Evolutionary conservation across 2,888 invertebrate species (phyloP), one percentile per base, ranked within the genome.

Genomic region (Nysson spinosus): DNA sequence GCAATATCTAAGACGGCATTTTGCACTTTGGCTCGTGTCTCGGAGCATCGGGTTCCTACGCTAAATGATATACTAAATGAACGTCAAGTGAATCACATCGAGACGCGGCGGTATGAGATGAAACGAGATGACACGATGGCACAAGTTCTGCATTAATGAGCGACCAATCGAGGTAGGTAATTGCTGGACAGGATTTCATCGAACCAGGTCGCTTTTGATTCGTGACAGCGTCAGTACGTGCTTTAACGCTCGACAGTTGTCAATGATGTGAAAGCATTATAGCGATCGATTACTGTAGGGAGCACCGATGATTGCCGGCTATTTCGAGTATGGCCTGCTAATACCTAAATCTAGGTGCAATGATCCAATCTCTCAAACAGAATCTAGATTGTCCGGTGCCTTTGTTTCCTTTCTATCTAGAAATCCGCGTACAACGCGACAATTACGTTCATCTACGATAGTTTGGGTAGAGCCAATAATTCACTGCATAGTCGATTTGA

Each of bases 251-350:
- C 60, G 60, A 65, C 67, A 60, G 44, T 69, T 62, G 62, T 68
- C 62, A 68, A 62, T 57, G 68, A 57, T 57, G 34, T 30, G 69
- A 57, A 50, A 56, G 57, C 62, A 50, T 62, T 57, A 57, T 46
- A 47, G 16, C 68, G 69, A 68, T 69, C 62, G 62, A 69, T 69
- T 54, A 54, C 56, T 42, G 46, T 43, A 32, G 44, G 32, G 22
- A 24, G 17, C 47, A 11, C 7, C 51, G 55, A 66, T 55, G 49
- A 61, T 56, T 46, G 42, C 46, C 37, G 9, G 37, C 40, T 39
- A 28, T 56, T 61, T 49, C 67, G 51, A 39, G 12, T 30, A 43
- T 26, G 26, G 28, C 43, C 56, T 47, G 60, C 55, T 60, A 55
- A 67, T 66, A 54, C 49, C 28, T 49, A 58, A 65, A 44, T 52